Percentiles rank a stretch among this genome's conserved stretches.
phyloP scores from a whole-genome alignment of 2,888 invertebrate genomes.

The Microplitis manilae region DNA sequence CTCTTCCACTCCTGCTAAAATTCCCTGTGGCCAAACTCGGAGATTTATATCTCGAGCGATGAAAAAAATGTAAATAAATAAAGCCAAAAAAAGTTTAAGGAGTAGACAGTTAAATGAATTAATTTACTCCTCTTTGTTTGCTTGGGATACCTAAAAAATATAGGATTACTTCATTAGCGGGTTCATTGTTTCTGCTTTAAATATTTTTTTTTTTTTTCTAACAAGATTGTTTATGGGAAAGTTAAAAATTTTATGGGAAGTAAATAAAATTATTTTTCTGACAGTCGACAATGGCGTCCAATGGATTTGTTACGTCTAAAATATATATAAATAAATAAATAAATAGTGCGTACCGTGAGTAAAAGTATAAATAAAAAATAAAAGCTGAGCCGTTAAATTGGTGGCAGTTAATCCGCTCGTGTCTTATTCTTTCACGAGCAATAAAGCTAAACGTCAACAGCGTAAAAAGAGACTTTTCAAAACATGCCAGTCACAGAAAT shows the following conservation, averaged over 20 bases:
- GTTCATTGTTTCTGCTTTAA: conserved; percentile 26
- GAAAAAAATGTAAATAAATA: neutral
- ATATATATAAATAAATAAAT: conserved; percentile 26
- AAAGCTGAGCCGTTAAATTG: conserved; percentile 34
- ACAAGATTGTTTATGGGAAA: conserved; percentile 3
- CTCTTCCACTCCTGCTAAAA: conserved; percentile 25
- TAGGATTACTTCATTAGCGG: conserved; percentile 43
- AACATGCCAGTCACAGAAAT: conserved; percentile 49
- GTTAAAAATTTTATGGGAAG: neutral
- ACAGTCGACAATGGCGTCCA: conserved; percentile 20
- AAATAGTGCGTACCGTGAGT: neutral
- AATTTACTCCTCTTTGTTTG: conserved; percentile 33
- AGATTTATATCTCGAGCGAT: conserved; percentile 37
- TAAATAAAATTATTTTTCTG: conserved; percentile 2
- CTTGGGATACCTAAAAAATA: neutral
- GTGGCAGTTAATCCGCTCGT: conserved; percentile 37
- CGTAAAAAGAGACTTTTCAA: conserved; percentile 45
- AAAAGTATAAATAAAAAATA: neutral
- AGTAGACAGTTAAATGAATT: conserved; percentile 34
- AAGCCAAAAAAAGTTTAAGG: conserved; percentile 13
- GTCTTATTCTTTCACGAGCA: conserved; percentile 26
- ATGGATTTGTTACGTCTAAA: conserved; percentile 31
- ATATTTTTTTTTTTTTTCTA: neutral
- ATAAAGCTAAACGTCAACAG: conserved; percentile 12
- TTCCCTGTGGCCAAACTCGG: conserved; percentile 32